Percentiles rank a stretch among this genome's conserved stretches.
Conservation (phyloP, 2,113 vertebrate species). For the Mesocricetus auratus region DNA sequence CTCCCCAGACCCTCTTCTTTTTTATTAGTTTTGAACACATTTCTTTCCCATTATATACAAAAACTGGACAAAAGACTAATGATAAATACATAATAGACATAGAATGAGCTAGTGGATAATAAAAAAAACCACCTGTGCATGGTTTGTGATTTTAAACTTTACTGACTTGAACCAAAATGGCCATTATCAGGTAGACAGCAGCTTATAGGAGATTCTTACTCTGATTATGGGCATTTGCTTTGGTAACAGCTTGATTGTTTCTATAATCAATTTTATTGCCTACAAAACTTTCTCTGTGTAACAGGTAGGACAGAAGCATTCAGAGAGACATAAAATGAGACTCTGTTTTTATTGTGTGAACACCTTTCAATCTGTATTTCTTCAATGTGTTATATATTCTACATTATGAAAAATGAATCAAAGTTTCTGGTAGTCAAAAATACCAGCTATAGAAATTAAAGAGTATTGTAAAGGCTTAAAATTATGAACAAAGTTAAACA, state of each 20-base stretch:
- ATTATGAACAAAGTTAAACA: conserved; percentile 8
- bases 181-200: conserved; percentile 1
- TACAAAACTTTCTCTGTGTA: background rate
- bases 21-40: background rate
- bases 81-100: background rate
- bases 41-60: conserved; percentile 37
- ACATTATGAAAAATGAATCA: background rate
- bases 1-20: background rate
- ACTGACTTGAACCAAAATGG: conserved; percentile 43
- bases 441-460: conserved; percentile 11
- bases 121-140: background rate
- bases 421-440: background rate
- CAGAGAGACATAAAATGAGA: background rate
- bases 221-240: conserved; percentile 21
- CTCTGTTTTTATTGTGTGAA: conserved; percentile 23
- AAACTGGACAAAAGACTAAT: background rate
- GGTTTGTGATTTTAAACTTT: conserved; percentile 26
- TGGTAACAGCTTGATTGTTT: background rate
- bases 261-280: conserved; percentile 33
- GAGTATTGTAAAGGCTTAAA: conserved; percentile 45
- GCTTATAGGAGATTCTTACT: conserved; percentile 45
- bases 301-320: conserved; percentile 12
- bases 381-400: background rate
- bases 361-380: background rate
- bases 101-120: background rate